Base-by-base conservation (phyloP, 1,140 invertebrate species). In the Vanessa tameamea region DNA sequence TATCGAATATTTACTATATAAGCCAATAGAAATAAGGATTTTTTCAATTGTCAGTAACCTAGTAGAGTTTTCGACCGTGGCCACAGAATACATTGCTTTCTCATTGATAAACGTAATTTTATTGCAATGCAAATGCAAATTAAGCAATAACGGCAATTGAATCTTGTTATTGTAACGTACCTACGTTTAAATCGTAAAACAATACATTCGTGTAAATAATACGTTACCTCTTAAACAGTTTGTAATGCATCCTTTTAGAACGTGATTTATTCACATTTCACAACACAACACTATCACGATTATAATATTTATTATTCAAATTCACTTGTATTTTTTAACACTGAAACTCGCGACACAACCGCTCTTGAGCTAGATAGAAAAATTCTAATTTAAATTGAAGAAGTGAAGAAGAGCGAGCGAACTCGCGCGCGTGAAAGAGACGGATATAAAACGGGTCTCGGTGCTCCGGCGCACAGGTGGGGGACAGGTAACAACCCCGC, bases 191-290 rank as follows among this genome's bases (percentile, higher is more conserved):
- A 61, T 59, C 11, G 13, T 59, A 59, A 59, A 59, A 59, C 23
- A 26, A 12, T 26, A 59, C 20, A 43, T 70, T 61, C 9, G 23
- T 64, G 76, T 51, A 77, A 75, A 72, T 47, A 69, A 48, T 73
- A 57, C 53, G 53, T 75, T 91, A 91, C 89, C 89, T 90, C 81
- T 89, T 91, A 61, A 91, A 90, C 47, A 91, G 80, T 78, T 91
- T 91, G 77, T 90, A 91, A 80, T 91, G 89, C 89, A 91, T 91
- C 85, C 84, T 87, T 75, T 80, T 48, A 66, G 64, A 75, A 63
- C 53, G 72, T 59, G 26, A 51, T 64, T 23, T 64, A 72, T 73
- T 70, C 78, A 77, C 76, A 82, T 72, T 64, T 73, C 80, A 81
- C 75, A 68, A 61, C 76, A 79, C 79, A 80, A 26, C 69, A 79